These are phyloP conservation scores for Nephrotoma appendiculata DNA, from an alignment of 2,888 invertebrate genomes.

Conservation along the genomic window DNA sequence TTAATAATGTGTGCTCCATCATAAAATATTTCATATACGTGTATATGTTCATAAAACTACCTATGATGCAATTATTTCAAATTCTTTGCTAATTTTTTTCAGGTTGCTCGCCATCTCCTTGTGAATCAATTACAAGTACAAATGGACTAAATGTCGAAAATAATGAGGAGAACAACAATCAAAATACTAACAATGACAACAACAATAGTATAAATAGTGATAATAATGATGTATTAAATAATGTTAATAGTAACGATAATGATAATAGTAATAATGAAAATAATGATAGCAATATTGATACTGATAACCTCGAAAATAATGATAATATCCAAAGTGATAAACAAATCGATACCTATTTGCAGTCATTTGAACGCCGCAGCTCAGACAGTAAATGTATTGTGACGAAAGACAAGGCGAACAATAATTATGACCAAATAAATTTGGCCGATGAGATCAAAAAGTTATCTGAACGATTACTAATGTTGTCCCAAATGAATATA, in stretches of 20 bases:
- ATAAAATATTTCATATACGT: background rate
- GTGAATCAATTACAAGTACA: constrained; percentile 57
- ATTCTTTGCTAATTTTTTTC: constrained; percentile 25
- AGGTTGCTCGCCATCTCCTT: constrained; percentile 67
- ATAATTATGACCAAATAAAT: constrained; percentile 49
- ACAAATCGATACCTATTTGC: constrained; percentile 26
- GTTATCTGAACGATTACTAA: constrained; percentile 60
- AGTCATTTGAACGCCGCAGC: constrained; percentile 52
- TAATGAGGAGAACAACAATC: background rate
- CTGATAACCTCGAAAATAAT: constrained; percentile 16
- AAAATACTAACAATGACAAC: background rate
- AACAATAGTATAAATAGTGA: background rate
- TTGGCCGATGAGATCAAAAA: constrained; percentile 73
- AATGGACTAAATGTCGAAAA: constrained; percentile 33
- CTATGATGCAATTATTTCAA: background rate
- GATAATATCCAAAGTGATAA: constrained; percentile 21
- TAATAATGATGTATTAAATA: constrained; percentile 5
- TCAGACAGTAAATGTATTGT: constrained; percentile 63
- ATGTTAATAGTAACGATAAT: constrained; percentile 17
- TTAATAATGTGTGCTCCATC: background rate
- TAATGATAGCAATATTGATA: constrained; percentile 29
- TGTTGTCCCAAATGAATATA: constrained; percentile 52
- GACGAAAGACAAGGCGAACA: constrained; percentile 37
- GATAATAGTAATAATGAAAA: constrained; percentile 24
- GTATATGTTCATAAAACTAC: background rate